Conservation (phyloP, 2,797 vertebrate species). For the Enteromius paludinosus region DNA sequence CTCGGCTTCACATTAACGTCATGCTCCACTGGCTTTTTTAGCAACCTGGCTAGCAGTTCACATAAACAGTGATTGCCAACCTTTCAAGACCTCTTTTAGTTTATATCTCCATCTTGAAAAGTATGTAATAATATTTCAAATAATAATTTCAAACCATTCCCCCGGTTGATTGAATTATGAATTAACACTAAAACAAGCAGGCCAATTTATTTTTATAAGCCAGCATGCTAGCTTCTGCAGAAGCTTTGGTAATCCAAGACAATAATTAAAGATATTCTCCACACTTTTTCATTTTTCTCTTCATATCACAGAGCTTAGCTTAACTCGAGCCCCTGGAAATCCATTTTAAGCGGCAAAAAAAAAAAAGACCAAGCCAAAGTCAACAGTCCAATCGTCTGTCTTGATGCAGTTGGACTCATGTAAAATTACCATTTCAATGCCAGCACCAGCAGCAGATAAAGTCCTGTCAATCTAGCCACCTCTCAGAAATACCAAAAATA, state of each 20-base stretch:
- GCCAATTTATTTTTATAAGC: slow-evolving; percentile 37
- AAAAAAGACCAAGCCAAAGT: slow-evolving; percentile 44
- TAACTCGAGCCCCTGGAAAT: slow-evolving; percentile 44
- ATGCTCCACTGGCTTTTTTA: slow-evolving; percentile 49
- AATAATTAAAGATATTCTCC: slow-evolving; percentile 44
- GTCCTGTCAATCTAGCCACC: slow-evolving; percentile 28
- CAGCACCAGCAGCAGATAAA: slow-evolving; percentile 31
- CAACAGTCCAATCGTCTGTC: slow-evolving; percentile 56
- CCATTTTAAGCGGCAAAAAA: slow-evolving; percentile 35
- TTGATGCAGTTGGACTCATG: slow-evolving; percentile 49
- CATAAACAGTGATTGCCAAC: neutral
- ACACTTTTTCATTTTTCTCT: slow-evolving; percentile 20
- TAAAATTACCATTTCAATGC: slow-evolving; percentile 51
- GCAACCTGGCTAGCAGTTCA: slow-evolving; percentile 45
- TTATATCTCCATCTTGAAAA: slow-evolving; percentile 12
- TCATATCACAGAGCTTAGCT: slow-evolving; percentile 34
- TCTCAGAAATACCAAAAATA: neutral
- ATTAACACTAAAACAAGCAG: slow-evolving; percentile 26
- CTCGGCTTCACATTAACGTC: slow-evolving; percentile 52
- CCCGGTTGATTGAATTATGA: slow-evolving; percentile 24
- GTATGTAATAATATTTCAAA: neutral
- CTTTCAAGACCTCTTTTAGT: neutral
- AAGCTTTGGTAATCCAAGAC: slow-evolving; percentile 44
- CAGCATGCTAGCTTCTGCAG: slow-evolving; percentile 36
- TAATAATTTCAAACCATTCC: slow-evolving; percentile 26